Evolutionary conservation across 2,888 invertebrate species (phyloP).

Genomic region (Tubulanus polymorphus): DNA sequence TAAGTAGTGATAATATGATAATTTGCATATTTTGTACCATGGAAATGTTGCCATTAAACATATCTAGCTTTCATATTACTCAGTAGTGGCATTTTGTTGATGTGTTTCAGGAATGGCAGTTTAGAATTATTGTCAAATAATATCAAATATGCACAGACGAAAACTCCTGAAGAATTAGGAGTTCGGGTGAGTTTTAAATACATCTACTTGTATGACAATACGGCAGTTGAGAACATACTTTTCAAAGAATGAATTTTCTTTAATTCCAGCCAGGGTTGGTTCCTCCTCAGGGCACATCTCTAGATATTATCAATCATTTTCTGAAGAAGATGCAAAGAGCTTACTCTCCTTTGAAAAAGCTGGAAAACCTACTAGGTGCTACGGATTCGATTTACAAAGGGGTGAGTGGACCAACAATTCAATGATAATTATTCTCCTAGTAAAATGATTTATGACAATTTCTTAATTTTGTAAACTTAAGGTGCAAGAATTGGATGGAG

Average conservation of each 20-base stretch:
- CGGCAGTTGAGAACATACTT: not conserved
- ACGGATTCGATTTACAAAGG: conserved; percentile 72
- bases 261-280: conserved; percentile 32
- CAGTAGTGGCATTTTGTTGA: not conserved
- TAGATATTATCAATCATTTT: conserved; percentile 68
- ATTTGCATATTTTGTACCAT: not conserved
- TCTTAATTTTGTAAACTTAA: too few species aligned
- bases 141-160: conserved; percentile 53
- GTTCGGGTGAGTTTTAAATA: conserved; percentile 39
- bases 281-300: conserved; percentile 70
- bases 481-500: not conserved
- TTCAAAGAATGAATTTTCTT: not conserved
- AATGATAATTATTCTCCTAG: too few species aligned
- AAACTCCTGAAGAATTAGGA: conserved; percentile 55
- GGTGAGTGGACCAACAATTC: conserved; percentile 29
- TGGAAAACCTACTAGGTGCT: conserved; percentile 84
- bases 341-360: conserved; percentile 87
- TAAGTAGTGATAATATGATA: conserved; percentile 17
- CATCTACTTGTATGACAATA: not conserved
- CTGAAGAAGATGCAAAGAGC: conserved; percentile 82
- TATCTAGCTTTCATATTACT: not conserved
- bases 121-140: conserved; percentile 53
- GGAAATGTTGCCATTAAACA: not conserved
- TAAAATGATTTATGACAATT: too few species aligned
- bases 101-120: conserved; percentile 47